Conservation (phyloP, 2,797 vertebrate species). For the Paratrypauchen microcephalus region DNA sequence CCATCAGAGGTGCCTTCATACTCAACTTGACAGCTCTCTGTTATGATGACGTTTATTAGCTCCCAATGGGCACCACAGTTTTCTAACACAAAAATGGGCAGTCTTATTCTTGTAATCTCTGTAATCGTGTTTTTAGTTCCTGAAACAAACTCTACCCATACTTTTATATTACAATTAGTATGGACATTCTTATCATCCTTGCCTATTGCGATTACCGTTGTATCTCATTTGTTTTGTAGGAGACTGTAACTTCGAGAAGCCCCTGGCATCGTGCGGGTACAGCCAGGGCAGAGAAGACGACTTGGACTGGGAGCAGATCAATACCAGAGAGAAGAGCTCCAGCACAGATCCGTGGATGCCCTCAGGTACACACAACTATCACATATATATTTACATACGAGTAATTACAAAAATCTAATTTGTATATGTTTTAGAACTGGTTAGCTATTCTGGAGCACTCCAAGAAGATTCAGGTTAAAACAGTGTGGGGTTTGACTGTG, state of each 20-base stretch:
- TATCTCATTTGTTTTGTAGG: constrained; percentile 71
- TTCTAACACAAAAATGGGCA: too few relatives aligned
- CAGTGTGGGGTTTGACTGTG: background rate
- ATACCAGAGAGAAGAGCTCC: constrained; percentile 80
- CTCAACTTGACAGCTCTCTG: too few relatives aligned
- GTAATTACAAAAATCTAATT: background rate
- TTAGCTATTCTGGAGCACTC: background rate
- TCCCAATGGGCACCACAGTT: too few relatives aligned
- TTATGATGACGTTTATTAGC: too few relatives aligned
- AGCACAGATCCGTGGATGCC: constrained; percentile 89
- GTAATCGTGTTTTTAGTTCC: too few relatives aligned
- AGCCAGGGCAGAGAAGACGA: constrained; percentile 92
- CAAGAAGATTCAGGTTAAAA: background rate
- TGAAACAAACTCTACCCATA: too few relatives aligned
- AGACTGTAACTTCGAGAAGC: constrained; percentile 92
- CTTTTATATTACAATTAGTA: too few relatives aligned
- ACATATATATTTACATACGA: background rate
- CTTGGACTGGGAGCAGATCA: constrained; percentile 95
- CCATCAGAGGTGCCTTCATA: too few relatives aligned
- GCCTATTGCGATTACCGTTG: constrained; percentile 26
- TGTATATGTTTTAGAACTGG: background rate
- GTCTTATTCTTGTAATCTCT: too few relatives aligned
- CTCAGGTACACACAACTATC: constrained; percentile 76
- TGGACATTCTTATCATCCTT: background rate
- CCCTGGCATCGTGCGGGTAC: constrained; percentile 90